A percentile compares a stretch with the other conserved stretches of the same genome.
Conservation (phyloP, 2,888 invertebrate species). For the Leptopilina myrica region DNA sequence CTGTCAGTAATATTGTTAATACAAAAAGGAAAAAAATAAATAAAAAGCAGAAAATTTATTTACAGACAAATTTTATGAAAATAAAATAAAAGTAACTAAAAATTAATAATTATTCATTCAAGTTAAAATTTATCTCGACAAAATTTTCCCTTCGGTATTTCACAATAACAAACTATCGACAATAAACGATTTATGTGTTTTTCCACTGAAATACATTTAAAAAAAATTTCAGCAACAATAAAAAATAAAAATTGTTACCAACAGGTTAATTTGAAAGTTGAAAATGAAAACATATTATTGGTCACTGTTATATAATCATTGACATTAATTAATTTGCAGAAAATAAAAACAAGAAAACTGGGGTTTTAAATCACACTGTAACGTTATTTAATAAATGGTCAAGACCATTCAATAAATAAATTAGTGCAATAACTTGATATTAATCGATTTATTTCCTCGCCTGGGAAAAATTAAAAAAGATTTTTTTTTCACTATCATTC, state of each 20-base stretch:
- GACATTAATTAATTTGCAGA: background rate
- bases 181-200: no score
- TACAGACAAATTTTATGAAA: background rate
- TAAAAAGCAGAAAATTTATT: no score
- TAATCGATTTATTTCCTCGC: background rate
- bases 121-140: no score
- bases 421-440: background rate
- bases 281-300: background rate
- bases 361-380: background rate
- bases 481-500: no score
- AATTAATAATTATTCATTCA: background rate
- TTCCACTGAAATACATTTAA: no score
- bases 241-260: background rate
- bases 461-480: no score
- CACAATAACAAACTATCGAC: no score
- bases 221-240: no score
- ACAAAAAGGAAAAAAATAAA: no score
- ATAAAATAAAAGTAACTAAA: background rate
- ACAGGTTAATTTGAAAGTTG: slow-evolving; percentile 10
- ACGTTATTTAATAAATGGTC: background rate
- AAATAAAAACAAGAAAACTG: slow-evolving; percentile 10
- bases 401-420: slow-evolving; percentile 4
- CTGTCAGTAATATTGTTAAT: no score
- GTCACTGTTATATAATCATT: slow-evolving; percentile 5
- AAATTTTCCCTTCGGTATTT: no score